Percentiles rank a stretch among this genome's conserved stretches.
Evolutionary conservation across 2,797 vertebrate genomes (phyloP).

Genomic region (Parotocinclus haroldoi): DNA sequence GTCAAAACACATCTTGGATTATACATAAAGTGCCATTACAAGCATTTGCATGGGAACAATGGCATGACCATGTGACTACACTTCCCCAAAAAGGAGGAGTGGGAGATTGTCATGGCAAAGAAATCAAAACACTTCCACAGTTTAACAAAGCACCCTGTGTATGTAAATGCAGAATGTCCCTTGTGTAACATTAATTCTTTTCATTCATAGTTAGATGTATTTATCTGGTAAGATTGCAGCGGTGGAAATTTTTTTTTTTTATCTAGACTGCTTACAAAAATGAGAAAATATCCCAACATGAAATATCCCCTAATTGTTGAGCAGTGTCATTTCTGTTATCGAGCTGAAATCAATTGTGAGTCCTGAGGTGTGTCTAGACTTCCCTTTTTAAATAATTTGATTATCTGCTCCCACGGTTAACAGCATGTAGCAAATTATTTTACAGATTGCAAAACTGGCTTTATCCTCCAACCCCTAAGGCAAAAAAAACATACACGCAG

Average conservation of each 20-base stretch:
- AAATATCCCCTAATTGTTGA: too few relatives aligned
- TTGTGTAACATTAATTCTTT: conserved; percentile 17
- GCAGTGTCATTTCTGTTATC: too few relatives aligned
- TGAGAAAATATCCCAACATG: too few relatives aligned
- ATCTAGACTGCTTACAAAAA: too few relatives aligned
- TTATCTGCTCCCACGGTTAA: conserved; percentile 59
- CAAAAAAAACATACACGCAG: conserved; percentile 12
- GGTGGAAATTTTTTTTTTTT: background rate
- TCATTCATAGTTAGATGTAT: background rate
- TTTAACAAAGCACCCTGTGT: conserved; percentile 50
- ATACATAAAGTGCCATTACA: conserved; percentile 69
- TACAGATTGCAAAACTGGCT: too few relatives aligned
- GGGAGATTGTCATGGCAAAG: conserved; percentile 72
- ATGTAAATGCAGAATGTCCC: conserved; percentile 52
- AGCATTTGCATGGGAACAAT: conserved; percentile 69
- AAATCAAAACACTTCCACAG: conserved; percentile 38
- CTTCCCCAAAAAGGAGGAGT: conserved; percentile 45
- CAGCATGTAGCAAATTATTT: conserved; percentile 54
- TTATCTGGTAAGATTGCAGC: conserved; percentile 1
- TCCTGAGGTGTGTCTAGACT: conserved; percentile 43
- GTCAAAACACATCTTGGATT: conserved; percentile 46
- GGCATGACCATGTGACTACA: conserved; percentile 55
- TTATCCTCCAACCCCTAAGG: too few relatives aligned
- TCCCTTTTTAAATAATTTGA: conserved; percentile 45
- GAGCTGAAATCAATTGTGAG: conserved; percentile 20